phyloP scores from a whole-genome alignment of 1,140 invertebrate genomes.

The Drosophila biarmipes region DNA sequence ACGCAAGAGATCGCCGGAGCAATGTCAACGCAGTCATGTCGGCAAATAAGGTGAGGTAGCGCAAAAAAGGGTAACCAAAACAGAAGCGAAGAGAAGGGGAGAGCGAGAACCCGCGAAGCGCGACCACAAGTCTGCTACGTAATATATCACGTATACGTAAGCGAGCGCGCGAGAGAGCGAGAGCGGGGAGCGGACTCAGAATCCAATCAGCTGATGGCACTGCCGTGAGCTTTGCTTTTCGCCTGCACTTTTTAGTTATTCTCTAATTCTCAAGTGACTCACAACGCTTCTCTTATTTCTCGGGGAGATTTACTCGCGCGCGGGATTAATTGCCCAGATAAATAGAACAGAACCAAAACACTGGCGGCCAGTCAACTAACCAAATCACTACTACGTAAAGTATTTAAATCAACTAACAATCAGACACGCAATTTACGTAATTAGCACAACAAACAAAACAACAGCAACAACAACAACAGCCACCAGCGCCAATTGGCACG shows the following conservation, averaged over 20 bases:
- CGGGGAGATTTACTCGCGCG: conserved; percentile 65
- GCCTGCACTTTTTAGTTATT: conserved; percentile 78
- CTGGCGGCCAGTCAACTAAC: conserved; percentile 52
- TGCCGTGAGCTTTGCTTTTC: conserved; percentile 36
- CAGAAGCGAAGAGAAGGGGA: conserved; percentile 49
- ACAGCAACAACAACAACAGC: conserved; percentile 43
- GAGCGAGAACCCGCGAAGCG: no score
- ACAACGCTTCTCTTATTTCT: conserved; percentile 54
- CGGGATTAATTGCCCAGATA: conserved; percentile 60
- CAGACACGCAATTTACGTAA: conserved; percentile 67
- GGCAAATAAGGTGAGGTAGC: conserved; percentile 60
- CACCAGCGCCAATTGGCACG: conserved; percentile 43
- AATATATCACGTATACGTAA: conserved; percentile 6
- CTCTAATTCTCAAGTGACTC: conserved; percentile 59
- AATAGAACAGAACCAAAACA: conserved; percentile 34
- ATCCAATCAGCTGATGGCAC: conserved; percentile 58
- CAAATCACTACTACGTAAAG: conserved; percentile 65
- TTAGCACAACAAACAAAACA: conserved; percentile 41
- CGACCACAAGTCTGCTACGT: conserved; percentile 17
- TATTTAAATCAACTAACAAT: conserved; percentile 51
- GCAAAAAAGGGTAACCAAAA: conserved; percentile 52
- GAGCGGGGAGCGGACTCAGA: neutral
- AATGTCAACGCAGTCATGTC: conserved; percentile 70
- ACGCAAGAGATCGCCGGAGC: conserved; percentile 33
- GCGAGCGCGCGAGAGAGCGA: neutral